Evolutionary conservation across 1,140 invertebrate species (phyloP).

Genomic region (Nomia melanderi): DNA sequence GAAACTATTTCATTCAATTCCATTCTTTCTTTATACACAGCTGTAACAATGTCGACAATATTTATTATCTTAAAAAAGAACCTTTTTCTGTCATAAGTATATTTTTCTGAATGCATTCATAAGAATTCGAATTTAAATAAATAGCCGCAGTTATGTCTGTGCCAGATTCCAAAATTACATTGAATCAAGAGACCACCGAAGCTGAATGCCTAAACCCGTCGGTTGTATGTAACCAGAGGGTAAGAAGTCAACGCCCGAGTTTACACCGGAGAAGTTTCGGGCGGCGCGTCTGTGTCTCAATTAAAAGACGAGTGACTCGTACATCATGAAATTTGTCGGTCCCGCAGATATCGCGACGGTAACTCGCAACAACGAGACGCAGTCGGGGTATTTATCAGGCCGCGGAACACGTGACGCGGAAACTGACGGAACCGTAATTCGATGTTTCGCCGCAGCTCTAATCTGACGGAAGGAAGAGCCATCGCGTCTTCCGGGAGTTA

Average conservation of each 20-base stretch:
- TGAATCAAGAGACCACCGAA: background rate
- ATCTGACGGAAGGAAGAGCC: slow-evolving; percentile 65
- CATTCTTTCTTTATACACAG: no score
- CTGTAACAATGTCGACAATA: no score
- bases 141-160: no score
- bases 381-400: slow-evolving; percentile 50
- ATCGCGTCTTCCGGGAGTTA: slow-evolving; percentile 65
- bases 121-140: no score
- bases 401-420: slow-evolving; percentile 47
- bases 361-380: slow-evolving; percentile 20
- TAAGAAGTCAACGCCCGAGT: slow-evolving; percentile 6
- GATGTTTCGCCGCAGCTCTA: slow-evolving; percentile 62
- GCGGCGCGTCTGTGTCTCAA: background rate
- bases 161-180: no score
- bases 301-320: slow-evolving; percentile 34
- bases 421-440: slow-evolving; percentile 62
- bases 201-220: background rate
- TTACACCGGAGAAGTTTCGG: slow-evolving; percentile 27
- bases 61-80: no score
- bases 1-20: no score
- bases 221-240: background rate
- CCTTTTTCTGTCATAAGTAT: no score
- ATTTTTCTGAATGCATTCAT: no score
- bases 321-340: slow-evolving; percentile 23
- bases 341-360: background rate